phyloP scores from a whole-genome alignment of 2,888 invertebrate genomes.

The Pardosa pseudoannulata region DNA sequence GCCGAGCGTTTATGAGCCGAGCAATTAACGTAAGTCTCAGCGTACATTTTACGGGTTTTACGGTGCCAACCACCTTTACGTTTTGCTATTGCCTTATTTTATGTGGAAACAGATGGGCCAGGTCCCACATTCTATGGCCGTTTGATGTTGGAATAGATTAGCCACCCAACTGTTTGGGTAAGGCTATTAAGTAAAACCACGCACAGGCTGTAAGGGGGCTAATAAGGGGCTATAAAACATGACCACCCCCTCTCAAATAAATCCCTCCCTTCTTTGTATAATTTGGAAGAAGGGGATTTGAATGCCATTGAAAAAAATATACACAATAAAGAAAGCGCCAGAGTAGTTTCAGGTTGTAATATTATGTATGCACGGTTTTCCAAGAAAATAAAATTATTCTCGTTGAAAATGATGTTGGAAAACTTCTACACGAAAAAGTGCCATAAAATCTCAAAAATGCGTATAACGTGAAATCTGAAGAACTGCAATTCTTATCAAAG shows the following conservation, averaged over 20 bases:
- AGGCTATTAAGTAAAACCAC: slow-evolving; percentile 58
- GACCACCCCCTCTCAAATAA: slow-evolving; percentile 33
- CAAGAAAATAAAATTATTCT: slow-evolving; percentile 22
- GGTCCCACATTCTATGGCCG: slow-evolving; percentile 52
- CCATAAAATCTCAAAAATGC: slow-evolving; percentile 26
- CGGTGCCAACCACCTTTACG: slow-evolving; percentile 29
- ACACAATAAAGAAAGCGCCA: slow-evolving; percentile 9
- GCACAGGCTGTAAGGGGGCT: slow-evolving; percentile 35
- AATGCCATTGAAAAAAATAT: slow-evolving; percentile 26
- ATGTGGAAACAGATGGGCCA: slow-evolving; percentile 54
- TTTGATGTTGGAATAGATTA: slow-evolving; percentile 57
- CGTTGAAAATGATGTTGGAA: slow-evolving; percentile 13
- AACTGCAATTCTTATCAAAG: no score
- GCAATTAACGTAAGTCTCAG: slow-evolving; percentile 53
- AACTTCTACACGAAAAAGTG: neutral
- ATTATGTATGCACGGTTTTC: slow-evolving; percentile 15
- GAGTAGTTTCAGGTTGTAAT: neutral
- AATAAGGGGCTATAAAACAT: slow-evolving; percentile 57
- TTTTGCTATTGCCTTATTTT: slow-evolving; percentile 56
- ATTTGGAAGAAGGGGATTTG: slow-evolving; percentile 20
- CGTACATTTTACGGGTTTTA: slow-evolving; percentile 47
- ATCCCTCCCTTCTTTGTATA: slow-evolving; percentile 25
- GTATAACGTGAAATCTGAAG: no score
- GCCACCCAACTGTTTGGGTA: slow-evolving; percentile 43
- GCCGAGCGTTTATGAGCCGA: slow-evolving; percentile 45